Evolutionary conservation across 2,797 vertebrate species (phyloP).

Genomic region (Carduelis carduelis): DNA sequence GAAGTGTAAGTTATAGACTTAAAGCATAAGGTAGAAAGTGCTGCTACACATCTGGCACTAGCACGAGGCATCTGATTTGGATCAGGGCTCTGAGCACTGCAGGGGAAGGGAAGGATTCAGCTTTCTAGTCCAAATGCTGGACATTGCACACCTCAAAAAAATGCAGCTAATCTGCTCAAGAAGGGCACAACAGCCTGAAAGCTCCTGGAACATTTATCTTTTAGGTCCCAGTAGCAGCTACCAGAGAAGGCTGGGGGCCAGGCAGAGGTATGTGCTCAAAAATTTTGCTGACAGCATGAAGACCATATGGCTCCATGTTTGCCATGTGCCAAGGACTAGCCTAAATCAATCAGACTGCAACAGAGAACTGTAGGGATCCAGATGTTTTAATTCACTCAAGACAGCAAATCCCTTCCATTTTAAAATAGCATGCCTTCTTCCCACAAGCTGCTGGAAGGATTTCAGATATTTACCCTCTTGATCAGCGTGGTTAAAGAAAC

Average conservation of each 20-base stretch:
- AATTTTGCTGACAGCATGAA: not conserved
- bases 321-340: not conserved
- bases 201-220: not conserved
- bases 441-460: conserved; percentile 14
- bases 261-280: not conserved
- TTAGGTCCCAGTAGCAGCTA: not conserved
- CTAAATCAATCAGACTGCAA: conserved; percentile 1
- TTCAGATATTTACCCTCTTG: conserved; percentile 13
- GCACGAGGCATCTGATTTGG: not conserved
- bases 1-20: not conserved
- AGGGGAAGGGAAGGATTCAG: not conserved
- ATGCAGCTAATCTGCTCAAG: not conserved
- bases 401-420: conserved; percentile 14
- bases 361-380: conserved; percentile 4
- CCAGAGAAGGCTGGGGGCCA: not conserved
- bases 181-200: not conserved
- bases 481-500: conserved; percentile 10
- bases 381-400: conserved; percentile 53
- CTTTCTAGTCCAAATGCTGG: not conserved
- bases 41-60: not conserved
- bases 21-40: not conserved
- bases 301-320: not conserved
- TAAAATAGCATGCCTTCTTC: conserved; percentile 22
- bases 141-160: not conserved
- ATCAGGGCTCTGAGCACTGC: not conserved